Evolutionary conservation across 2,888 invertebrate genomes (phyloP).

Genomic region (Agrilus biguttatus): DNA sequence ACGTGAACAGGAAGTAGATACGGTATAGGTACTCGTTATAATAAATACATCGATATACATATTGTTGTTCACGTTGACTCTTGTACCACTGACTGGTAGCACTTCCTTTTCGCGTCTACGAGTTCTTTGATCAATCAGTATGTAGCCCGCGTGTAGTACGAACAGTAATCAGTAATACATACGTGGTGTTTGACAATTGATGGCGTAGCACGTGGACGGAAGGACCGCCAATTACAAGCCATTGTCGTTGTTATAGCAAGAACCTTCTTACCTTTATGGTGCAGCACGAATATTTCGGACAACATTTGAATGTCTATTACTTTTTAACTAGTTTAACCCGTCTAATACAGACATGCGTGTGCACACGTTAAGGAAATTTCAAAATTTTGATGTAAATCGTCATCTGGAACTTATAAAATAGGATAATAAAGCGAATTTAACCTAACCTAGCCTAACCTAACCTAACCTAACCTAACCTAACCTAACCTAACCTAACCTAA

Average conservation of each 20-base stretch:
- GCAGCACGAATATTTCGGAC: slow-evolving; percentile 13
- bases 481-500: too few relatives aligned
- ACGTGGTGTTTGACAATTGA: slow-evolving; percentile 14
- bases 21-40: too few relatives aligned
- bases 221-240: slow-evolving; percentile 25
- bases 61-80: too few relatives aligned
- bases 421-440: too few relatives aligned
- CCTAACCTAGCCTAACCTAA: too few relatives aligned
- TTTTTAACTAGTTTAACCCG: neutral
- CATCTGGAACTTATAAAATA: too few relatives aligned
- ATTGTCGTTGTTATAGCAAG: slow-evolving; percentile 13
- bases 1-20: too few relatives aligned
- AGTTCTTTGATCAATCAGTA: slow-evolving; percentile 17
- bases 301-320: slow-evolving; percentile 25
- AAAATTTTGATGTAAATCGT: too few relatives aligned
- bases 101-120: neutral
- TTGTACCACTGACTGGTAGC: neutral
- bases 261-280: slow-evolving; percentile 18
- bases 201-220: slow-evolving; percentile 29
- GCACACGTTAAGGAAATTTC: too few relatives aligned
- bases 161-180: slow-evolving; percentile 5
- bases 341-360: too few relatives aligned
- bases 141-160: slow-evolving; percentile 14
- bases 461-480: too few relatives aligned
- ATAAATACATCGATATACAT: too few relatives aligned